Base-by-base conservation (phyloP, 2,888 invertebrate genomes). In the Aspidiotus rigidus region DNA sequence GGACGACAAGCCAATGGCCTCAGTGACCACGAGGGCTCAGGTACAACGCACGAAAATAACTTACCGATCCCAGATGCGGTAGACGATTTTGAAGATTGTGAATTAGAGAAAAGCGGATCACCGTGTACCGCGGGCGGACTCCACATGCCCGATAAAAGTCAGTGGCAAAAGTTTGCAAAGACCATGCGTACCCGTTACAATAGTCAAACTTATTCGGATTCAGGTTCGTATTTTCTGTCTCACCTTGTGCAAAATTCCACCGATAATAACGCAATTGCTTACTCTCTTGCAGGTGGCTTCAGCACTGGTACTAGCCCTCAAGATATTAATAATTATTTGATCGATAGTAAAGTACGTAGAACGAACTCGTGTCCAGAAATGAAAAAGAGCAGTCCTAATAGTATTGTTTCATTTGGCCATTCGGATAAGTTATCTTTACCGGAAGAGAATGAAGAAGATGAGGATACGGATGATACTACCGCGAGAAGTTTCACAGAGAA, bases 301-400 rank as follows among this genome's bases (percentile, higher is more conserved):
- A 74, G 74, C 72, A 78, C 77, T 13, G 80, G 79, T 56, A 80
- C 80, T 71, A 82, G 81, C 73, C 80, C 81, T 9, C 77, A 78
- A 62, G 78, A 79, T 71, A 76, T 77, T 7, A 71, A 69, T 42
- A 66, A 69, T 49, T 74, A 72, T 70, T 62, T 66, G 71, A 61
- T 63, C 71, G 59, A 66, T 13, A 75, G 76, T 7, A 78, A 80
- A 75, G 81, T 85, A 60, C 81, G 84, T 41, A 80, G 85, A 69
- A 82, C 85, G n/a, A 83, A 83, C 74, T 87, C 87, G 3, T 86
- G 86, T 74, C 85, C 87, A 0, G 84, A 85, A 72, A 82, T 85
- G 74, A 80, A 81, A 74, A 80, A 81, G 74, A 73, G 73, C n/a
- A 71, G 63, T 53, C 72, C 69, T 7, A 71, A 62, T 56, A 64